phyloP scores from a whole-genome alignment of 2,113 vertebrate species.

The Poeciliopsis retropinna region DNA sequence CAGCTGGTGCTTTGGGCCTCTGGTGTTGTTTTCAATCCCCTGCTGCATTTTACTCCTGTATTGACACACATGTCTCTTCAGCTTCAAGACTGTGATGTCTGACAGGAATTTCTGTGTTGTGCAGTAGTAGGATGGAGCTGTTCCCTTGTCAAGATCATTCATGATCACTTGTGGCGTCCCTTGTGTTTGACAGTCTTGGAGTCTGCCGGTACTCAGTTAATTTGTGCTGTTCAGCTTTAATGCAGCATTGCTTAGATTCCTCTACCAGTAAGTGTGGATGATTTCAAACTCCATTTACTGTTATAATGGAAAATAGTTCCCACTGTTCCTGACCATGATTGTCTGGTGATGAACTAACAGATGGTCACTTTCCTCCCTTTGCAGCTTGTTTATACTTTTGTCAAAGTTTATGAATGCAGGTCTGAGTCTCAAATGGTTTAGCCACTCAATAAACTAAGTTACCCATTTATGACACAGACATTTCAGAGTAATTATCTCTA shows the following conservation, averaged over 20 bases:
- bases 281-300: conserved; percentile 32
- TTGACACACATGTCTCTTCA: conserved; percentile 46
- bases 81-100: conserved; percentile 44
- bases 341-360: background rate
- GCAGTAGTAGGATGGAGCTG: conserved; percentile 13
- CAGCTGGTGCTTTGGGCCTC: conserved; percentile 27
- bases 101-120: conserved; percentile 38
- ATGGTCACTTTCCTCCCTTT: conserved; percentile 9
- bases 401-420: background rate
- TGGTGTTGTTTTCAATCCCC: conserved; percentile 42
- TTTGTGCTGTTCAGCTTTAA: conserved; percentile 26
- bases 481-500: background rate
- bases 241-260: conserved; percentile 21
- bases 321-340: background rate
- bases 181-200: conserved; percentile 26
- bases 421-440: background rate
- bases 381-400: background rate
- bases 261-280: conserved; percentile 20
- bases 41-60: conserved; percentile 24
- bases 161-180: conserved; percentile 23
- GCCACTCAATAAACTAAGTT: background rate
- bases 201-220: conserved; percentile 21
- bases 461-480: background rate
- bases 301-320: conserved; percentile 8
- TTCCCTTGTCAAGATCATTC: conserved; percentile 31